phyloP scores from a whole-genome alignment of 2,888 invertebrate species.

The Fragum whitleyi region DNA sequence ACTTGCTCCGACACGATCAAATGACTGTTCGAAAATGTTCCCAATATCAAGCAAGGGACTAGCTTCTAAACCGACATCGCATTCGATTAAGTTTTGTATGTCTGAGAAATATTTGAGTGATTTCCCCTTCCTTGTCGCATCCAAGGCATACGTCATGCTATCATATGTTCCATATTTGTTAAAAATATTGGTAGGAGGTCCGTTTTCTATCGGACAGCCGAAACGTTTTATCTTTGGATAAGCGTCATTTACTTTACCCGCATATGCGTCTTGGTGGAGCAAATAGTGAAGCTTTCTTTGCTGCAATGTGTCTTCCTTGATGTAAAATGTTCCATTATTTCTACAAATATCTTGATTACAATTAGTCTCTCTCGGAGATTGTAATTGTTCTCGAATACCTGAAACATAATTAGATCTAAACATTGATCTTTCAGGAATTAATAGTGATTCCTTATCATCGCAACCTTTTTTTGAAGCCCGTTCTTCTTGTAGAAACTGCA shows the following conservation, averaged over 20 bases:
- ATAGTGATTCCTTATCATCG: too few species aligned
- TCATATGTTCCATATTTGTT: background rate
- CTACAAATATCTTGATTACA: too few species aligned
- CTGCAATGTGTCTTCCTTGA: too few species aligned
- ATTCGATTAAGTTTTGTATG: background rate
- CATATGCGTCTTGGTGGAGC: too few species aligned
- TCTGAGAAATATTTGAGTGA: background rate
- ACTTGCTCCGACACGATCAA: background rate
- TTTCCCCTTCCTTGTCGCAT: background rate
- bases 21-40: background rate
- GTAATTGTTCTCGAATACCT: too few species aligned
- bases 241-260: background rate
- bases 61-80: background rate
- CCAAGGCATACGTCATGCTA: background rate
- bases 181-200: background rate
- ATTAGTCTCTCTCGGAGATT: too few species aligned
- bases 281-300: too few species aligned
- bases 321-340: too few species aligned
- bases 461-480: too few species aligned
- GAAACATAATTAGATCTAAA: too few species aligned
- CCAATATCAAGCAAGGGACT: background rate
- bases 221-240: constrained; percentile 1
- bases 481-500: too few species aligned
- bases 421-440: too few species aligned
- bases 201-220: background rate